Evolutionary conservation across 2,888 invertebrate species (phyloP), one percentile per base, ranked within the genome.

Genomic region (Drosophila parthenogenetica): DNA sequence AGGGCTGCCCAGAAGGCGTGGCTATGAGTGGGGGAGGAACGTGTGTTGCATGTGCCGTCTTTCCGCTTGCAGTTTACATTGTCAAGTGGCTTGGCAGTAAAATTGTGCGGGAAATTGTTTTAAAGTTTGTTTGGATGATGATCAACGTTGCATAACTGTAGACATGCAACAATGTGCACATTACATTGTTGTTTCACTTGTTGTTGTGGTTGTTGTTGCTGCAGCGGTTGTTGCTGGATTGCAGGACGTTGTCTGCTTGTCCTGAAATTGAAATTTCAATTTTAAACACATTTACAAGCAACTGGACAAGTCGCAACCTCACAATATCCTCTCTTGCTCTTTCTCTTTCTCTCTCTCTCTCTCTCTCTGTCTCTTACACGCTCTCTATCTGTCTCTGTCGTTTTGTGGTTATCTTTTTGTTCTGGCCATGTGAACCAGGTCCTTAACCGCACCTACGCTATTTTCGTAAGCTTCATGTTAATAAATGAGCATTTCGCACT

Each of bases 191-290:
- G 69, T 55, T 53, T 49, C 29, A 29, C 29, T 29, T 29, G 29
- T 8, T 8, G 46, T 22, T 61, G 63, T 5, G 35, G 39, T 37
- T 57, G 25, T 25, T 61, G 43, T 37, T 54, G 66, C 29, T 13
- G 32, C 16, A 55, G 50, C 11, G 58, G 45, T 17, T 45, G 25
- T 16, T 46, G 29, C 46, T 32, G 40, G 53, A 40, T 53, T 66
- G 43, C 61, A 60, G 61, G 54, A 68, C 67, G 70, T 59, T 74
- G 64, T 69, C 59, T 71, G 66, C 68, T 57, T 64, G 57, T 62
- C 39, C 67, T 76, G 72, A 79, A 79, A 81, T 81, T 81, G 79
- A 81, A 81, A 81, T 81, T 81, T 81, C 77, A 81, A 81, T 81
- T 79, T 79, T 73, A 74, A 79, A 65, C 79, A 74, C 81, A 81